phyloP scores from a whole-genome alignment of 2,113 vertebrate species.

The Bettongia penicillata region DNA sequence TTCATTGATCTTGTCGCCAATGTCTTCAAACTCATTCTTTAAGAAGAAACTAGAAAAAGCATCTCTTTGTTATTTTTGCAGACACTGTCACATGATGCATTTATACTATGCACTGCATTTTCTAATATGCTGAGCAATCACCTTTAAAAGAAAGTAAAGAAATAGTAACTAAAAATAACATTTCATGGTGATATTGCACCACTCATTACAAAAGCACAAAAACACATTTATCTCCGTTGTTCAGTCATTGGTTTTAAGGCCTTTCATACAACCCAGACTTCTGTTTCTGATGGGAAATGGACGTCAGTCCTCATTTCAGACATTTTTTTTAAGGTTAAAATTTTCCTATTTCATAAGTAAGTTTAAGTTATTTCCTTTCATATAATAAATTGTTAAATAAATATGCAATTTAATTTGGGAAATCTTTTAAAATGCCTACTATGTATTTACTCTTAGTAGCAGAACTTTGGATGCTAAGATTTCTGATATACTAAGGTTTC shows the following conservation, averaged over 20 bases:
- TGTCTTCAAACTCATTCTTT: constrained; percentile 31
- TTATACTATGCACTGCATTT: fast-evolving
- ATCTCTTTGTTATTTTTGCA: neutral
- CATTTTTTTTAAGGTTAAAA: constrained; percentile 52
- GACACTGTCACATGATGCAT: neutral
- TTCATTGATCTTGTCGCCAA: neutral
- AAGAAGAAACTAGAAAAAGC: constrained; percentile 3
- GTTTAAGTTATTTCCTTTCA: constrained; percentile 46
- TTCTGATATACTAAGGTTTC: neutral
- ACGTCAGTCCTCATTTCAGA: constrained; percentile 42
- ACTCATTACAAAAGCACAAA: fast-evolving
- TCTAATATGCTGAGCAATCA: neutral
- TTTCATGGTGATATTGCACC: neutral
- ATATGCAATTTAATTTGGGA: neutral
- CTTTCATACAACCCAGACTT: neutral
- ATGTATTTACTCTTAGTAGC: neutral
- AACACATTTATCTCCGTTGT: neutral
- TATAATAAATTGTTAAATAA: constrained; percentile 16
- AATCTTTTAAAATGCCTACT: neutral
- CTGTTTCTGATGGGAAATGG: constrained; percentile 55
- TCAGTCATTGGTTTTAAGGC: constrained; percentile 16
- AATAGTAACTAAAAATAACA: neutral
- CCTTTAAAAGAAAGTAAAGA: neutral
- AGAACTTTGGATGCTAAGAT: neutral
- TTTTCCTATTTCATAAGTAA: constrained; percentile 16